These are phyloP conservation scores for Cottoperca gobio DNA, from an alignment of 2,797 vertebrate genomes.

Conservation along the genomic window DNA sequence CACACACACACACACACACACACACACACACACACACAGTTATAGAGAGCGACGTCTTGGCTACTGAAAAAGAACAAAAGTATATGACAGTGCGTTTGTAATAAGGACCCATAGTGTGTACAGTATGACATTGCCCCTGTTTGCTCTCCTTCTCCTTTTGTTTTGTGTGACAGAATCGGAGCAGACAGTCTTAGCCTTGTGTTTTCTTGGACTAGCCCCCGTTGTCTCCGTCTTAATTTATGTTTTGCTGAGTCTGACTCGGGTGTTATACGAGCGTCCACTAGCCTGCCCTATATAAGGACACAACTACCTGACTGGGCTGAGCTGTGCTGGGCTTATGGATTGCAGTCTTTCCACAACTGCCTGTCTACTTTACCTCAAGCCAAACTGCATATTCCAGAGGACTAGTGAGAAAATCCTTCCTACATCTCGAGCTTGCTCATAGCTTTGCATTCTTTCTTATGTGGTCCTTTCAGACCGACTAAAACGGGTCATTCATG, in stretches of 20 bases:
- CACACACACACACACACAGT: not conserved
- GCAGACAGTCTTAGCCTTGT: slow-evolving; percentile 74
- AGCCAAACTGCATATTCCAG: slow-evolving; percentile 31
- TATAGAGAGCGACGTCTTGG: slow-evolving; percentile 11
- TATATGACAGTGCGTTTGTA: slow-evolving; percentile 49
- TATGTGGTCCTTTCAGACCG: not conserved
- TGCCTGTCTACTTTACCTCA: slow-evolving; percentile 21
- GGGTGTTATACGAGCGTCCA: slow-evolving; percentile 71
- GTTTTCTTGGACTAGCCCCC: slow-evolving; percentile 70
- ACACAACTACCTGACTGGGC: slow-evolving; percentile 58
- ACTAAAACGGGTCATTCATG: not conserved
- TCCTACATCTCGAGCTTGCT: slow-evolving; percentile 10
- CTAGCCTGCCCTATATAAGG: slow-evolving; percentile 82
- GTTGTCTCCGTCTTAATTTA: slow-evolving; percentile 80
- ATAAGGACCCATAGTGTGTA: slow-evolving; percentile 61
- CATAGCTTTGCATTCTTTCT: not conserved
- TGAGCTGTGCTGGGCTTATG: slow-evolving; percentile 43
- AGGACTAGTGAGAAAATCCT: slow-evolving; percentile 19
- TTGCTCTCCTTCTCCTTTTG: slow-evolving; percentile 54
- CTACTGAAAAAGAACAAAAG: slow-evolving; percentile 38
- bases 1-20: not conserved
- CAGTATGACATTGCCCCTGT: slow-evolving; percentile 42
- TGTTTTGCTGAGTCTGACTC: slow-evolving; percentile 68
- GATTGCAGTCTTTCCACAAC: slow-evolving; percentile 41
- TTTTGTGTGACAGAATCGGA: slow-evolving; percentile 80